Evolutionary conservation across 2,888 invertebrate genomes (phyloP), one percentile per base, ranked within the genome.

Genomic region (Eueremaeus valkanovi): DNA sequence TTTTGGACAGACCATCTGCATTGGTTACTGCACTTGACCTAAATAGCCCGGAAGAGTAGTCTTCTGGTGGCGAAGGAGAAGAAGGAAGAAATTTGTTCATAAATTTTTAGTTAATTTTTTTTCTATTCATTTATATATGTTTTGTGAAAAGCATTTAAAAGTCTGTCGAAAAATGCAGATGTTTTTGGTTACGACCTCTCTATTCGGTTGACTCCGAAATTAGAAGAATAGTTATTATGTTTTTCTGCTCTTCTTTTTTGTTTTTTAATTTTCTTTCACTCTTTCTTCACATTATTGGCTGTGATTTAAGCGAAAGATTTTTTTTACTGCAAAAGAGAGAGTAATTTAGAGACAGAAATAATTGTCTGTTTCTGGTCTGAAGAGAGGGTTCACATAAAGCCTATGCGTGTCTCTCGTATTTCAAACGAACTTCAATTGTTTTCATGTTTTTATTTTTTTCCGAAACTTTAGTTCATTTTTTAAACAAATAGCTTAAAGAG

Each of bases 1-100:
- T 24, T 21, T 33, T 5, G 36, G 18, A 66, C 66, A 16, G 27
- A 31, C 31, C 31, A 61, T 29, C 61, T 31, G 61, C 29, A 61
- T 31, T 66, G 66, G 66, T 66, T 66, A 66, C n/a, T 66, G 66
- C 66, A 66, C 66, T 66, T 66, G 66, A 66, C 66, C 66, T 66
- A 66, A 66, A 66, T 66, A 29, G 61, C 31, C 24, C 66, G 36
- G 40, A 66, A 66, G 66, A 66, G n/a, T n/a, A n/a, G n/a, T n/a
- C 66, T 66, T 66, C 61, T 61, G 61, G 61, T 55, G 27, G 21
- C 55, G 6, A 55, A 18, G 55, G 21, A 24, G 24, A 21, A 24
- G 21, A 55, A 61, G 61, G 31, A 61, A 61, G 61, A 61, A 31
- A 61, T 55, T 27, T 29, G 61, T 61, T 11, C 61, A 29, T 31